Evolutionary conservation across 2,797 vertebrate genomes (phyloP).

Genomic region (Pipistrellus pipistrellus): DNA sequence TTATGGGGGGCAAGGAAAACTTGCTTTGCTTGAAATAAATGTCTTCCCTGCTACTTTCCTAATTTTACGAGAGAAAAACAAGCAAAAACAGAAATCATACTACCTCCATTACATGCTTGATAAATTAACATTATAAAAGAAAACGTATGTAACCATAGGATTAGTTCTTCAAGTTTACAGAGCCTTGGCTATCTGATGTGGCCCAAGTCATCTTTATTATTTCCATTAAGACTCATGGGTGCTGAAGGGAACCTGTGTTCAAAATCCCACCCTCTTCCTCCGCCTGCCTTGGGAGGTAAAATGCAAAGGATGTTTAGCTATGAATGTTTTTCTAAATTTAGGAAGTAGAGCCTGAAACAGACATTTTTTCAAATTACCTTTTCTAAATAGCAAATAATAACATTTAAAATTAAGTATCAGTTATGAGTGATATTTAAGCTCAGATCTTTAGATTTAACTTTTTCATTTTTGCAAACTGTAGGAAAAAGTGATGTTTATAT

Average conservation of each 20-base stretch:
- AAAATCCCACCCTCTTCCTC: background rate
- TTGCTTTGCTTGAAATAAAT: background rate
- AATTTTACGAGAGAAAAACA: constrained; percentile 54
- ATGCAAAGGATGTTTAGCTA: constrained; percentile 9
- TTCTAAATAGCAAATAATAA: constrained; percentile 70
- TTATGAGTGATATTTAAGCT: constrained; percentile 40
- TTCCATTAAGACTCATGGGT: background rate
- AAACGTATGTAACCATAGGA: background rate
- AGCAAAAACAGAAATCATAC: constrained; percentile 3
- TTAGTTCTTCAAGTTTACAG: background rate
- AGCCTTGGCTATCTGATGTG: background rate
- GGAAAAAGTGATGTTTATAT: background rate
- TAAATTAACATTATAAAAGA: constrained; percentile 35
- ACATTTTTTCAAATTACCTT: constrained; percentile 62
- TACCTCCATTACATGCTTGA: background rate
- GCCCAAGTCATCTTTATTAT: background rate
- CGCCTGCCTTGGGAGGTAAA: background rate
- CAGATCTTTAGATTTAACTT: constrained; percentile 30
- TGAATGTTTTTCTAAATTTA: constrained; percentile 24
- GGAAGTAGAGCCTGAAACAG: constrained; percentile 8
- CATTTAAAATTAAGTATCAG: constrained; percentile 51
- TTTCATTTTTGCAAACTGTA: constrained; percentile 32
- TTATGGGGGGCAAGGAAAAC: background rate
- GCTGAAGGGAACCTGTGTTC: background rate
- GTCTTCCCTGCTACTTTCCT: background rate